These are phyloP conservation scores for Drosophila gunungcola DNA, from an alignment of 1,140 invertebrate genomes.

Conservation along the genomic window DNA sequence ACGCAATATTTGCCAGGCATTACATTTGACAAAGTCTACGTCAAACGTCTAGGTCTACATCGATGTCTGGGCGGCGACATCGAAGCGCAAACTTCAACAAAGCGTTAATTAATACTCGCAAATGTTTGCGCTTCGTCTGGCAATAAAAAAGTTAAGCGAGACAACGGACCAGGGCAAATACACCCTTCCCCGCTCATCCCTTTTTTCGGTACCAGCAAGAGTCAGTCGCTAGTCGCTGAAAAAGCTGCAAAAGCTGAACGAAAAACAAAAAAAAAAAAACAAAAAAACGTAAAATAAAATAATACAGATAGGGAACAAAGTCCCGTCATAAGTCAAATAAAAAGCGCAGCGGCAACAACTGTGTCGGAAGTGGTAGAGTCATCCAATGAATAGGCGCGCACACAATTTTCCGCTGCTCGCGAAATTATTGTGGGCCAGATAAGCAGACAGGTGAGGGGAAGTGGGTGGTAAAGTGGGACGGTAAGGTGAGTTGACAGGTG, in stretches of 20 bases:
- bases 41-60: conserved; percentile 46
- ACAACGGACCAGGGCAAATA: conserved; percentile 61
- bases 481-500: not conserved
- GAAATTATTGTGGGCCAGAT: conserved; percentile 48
- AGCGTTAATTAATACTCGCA: conserved; percentile 83
- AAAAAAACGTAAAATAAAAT: conserved; percentile 15
- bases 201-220: conserved; percentile 25
- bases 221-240: conserved; percentile 29
- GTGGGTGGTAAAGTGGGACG: not conserved
- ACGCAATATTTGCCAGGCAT: conserved; percentile 64
- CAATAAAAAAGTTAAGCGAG: conserved; percentile 83
- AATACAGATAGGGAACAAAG: conserved; percentile 47
- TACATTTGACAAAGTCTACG: conserved; percentile 47
- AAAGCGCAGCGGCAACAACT: conserved; percentile 69
- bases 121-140: conserved; percentile 81
- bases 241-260: conserved; percentile 6
- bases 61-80: conserved; percentile 65
- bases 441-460: conserved; percentile 36
- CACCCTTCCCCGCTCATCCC: conserved; percentile 9
- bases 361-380: conserved; percentile 57
- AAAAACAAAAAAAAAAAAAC: conserved; percentile 1
- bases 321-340: conserved; percentile 82
- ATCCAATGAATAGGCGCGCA: conserved; percentile 74
- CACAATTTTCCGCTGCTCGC: conserved; percentile 60
- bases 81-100: conserved; percentile 82